Base-by-base conservation (phyloP, 1,140 invertebrate genomes). In the Papilio xuthus region DNA sequence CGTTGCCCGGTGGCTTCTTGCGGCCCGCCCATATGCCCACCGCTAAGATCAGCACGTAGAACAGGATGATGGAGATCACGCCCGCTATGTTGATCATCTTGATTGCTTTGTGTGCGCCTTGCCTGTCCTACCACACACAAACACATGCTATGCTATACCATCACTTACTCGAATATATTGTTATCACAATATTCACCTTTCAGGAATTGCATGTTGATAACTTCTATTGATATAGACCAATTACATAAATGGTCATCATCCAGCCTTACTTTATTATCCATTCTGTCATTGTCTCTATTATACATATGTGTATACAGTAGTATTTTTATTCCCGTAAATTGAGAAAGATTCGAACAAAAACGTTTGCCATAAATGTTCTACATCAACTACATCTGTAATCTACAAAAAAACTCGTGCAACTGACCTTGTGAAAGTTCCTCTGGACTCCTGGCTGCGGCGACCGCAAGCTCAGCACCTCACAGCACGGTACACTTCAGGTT, bases 21-120 rank as follows among this genome's bases (percentile, higher is more conserved):
- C 97, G 95, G 26, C 96, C 98, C 7, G 98, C 98, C 98, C 98
- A 99, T 89, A 99, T 98, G 85, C 98, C 98, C 80, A 99, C 98
- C 12, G 95, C 96, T 81, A 99, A 93, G 87, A 99, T 99, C 26
- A 99, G 94, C 76, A 98, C 91, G 95, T 99, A 99, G 94, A 99
- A 99, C 79, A 99, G 94, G 80, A 98, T 95, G 87, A 99, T 98
- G 67, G 98, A 98, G 77, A 99, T 95, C 72, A 99, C 95, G 67
- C 99, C 98, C 44, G 97, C 96, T 76, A 99, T 94, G 95, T 99
- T 98, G 87, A 99, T 97, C 97, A 97, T 97, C 88, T 95, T 97
- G 92, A 82, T 78, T 83, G 79, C 80, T 80, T 82, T 67, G 12
- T 75, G 80, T 12, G 15, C 23, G 79, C 75, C 56, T 72, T 81